Percentiles rank a stretch among this genome's conserved stretches.
Conservation (phyloP, 2,797 vertebrate genomes). For the Sebastes minor region DNA sequence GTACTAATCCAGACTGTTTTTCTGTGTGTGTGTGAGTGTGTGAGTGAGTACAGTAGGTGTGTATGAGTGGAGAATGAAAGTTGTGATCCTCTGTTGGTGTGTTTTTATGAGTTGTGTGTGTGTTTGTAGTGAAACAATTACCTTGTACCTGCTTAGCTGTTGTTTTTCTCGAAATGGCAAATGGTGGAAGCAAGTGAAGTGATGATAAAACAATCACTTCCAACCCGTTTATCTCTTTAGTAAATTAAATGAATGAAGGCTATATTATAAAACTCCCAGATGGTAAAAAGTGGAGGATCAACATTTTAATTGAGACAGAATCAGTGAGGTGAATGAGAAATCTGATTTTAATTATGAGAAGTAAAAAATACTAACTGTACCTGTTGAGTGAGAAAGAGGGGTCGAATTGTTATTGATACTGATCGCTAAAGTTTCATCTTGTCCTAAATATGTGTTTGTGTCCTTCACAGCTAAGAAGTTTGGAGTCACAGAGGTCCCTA, state of each 20-base stretch:
- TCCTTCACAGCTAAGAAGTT: conserved; percentile 85
- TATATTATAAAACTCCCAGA: background rate
- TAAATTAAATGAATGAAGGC: background rate
- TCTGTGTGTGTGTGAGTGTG: conserved; percentile 8
- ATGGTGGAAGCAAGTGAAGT: background rate
- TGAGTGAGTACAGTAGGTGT: conserved; percentile 12
- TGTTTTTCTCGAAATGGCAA: conserved; percentile 1
- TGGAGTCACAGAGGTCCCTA: conserved; percentile 87
- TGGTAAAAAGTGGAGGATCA: background rate
- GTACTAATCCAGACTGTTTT: conserved; percentile 39
- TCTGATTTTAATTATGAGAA: background rate
- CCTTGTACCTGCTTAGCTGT: conserved; percentile 11
- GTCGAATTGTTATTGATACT: background rate
- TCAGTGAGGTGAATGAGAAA: background rate
- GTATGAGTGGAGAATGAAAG: background rate
- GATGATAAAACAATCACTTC: conserved; percentile 1
- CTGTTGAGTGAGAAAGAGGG: background rate
- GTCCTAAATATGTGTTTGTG: background rate
- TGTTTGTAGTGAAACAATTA: conserved; percentile 8
- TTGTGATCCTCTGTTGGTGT: background rate
- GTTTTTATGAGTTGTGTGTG: conserved; percentile 4
- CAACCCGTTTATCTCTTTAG: background rate
- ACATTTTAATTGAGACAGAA: background rate
- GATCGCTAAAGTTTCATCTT: background rate
- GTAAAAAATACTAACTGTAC: background rate